Evolutionary conservation across 1,140 invertebrate species (phyloP), one percentile per base, ranked within the genome.

Genomic region (Lanistes nyassanus): DNA sequence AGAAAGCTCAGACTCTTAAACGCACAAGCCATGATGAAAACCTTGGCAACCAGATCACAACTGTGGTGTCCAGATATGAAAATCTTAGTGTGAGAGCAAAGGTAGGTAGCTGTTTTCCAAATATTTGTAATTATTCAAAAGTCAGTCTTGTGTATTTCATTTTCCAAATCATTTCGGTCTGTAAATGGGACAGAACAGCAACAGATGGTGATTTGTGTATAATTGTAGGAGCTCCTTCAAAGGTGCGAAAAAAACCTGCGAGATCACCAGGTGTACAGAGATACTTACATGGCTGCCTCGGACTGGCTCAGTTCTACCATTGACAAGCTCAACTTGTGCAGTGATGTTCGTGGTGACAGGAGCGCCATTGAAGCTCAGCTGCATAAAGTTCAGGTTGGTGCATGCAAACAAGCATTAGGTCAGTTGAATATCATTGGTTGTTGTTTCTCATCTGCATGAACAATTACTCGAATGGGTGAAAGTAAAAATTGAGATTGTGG

Each of bases 291-390:
- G 82, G 84, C 84, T n/a, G 82, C 83, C 13, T 78, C 81, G 65
- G 85, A 88, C 68, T 89, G 88, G 88, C 91, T 98, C 7, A 91
- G 91, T 47, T 92, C 93, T 1, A 92, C 94, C 71, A 93, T 94
- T 77, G 96, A 98, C 83, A 97, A 97, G 87, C 92, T 97, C 0
- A 91, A 92, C 56, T 96, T 95, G 94, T 97, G 96, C 88, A 92
- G 94, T 83, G 96, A 98, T 87, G 92, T 93, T 5, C 92, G 93
- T 21, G 95, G 94, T 83, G 96, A 98, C 86, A 93, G 94, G 85
- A 96, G 96, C 82, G 96, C 95, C 84, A 90, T 98, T 21, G 95
- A 98, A 90, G 94, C 96, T 0, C 98, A 98, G 90, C 93, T 96
- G 0, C 93, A 94, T 31, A 95, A 96, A 64, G 91, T 98, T 21